phyloP scores from a whole-genome alignment of 2,113 vertebrate species.

The Dicrurus megarhynchus region DNA sequence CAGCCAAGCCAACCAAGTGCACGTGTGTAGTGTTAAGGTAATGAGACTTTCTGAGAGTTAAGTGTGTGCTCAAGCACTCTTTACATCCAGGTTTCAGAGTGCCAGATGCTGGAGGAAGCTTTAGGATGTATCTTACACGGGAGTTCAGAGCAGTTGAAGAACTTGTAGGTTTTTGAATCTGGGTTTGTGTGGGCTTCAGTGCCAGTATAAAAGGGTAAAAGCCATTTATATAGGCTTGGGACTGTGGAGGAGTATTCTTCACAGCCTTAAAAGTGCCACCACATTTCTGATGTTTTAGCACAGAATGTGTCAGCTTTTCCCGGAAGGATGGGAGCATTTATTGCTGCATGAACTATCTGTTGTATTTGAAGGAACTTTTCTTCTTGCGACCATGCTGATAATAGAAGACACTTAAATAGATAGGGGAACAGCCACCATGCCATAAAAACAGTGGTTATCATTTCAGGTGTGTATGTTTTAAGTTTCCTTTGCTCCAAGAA shows the following conservation, averaged over 20 bases:
- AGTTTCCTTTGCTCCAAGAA: background rate
- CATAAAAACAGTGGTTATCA: background rate
- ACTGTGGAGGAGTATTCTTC: background rate
- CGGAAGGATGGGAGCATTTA: background rate
- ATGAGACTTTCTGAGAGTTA: background rate
- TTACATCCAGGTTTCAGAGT: background rate
- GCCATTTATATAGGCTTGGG: background rate
- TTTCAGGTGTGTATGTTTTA: background rate
- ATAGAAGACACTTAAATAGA: background rate
- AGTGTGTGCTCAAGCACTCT: background rate
- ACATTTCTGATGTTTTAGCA: background rate
- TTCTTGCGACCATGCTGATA: background rate
- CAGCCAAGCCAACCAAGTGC: background rate
- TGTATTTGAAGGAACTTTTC: background rate
- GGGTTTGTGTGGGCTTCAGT: background rate
- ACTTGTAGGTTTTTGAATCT: background rate
- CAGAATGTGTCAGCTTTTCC: background rate
- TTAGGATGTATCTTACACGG: fast-evolving
- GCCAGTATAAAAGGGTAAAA: background rate
- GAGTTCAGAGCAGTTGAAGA: background rate
- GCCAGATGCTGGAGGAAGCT: background rate
- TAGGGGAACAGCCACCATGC: background rate
- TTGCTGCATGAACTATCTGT: background rate
- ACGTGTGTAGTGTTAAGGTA: background rate
- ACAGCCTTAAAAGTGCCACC: background rate